Evolutionary conservation across 2,888 invertebrate species (phyloP).

Genomic region (Drosophila monieri): DNA sequence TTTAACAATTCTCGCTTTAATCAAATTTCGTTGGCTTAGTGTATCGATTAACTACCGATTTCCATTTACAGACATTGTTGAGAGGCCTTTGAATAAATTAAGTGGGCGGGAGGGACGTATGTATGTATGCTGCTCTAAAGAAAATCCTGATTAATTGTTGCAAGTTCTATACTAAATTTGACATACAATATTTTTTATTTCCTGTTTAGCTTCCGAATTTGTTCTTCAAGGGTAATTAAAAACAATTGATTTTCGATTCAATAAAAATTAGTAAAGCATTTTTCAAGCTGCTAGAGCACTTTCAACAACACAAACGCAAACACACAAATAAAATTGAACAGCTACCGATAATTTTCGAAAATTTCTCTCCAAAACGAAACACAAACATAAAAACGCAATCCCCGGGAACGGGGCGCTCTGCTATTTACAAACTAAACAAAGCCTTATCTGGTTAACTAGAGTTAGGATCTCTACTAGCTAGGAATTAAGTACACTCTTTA

Average conservation of each 20-base stretch:
- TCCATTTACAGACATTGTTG: conserved; percentile 32
- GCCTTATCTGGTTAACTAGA: conserved; percentile 65
- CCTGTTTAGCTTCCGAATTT: conserved; percentile 82
- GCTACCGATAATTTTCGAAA: conserved; percentile 30
- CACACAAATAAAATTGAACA: conserved; percentile 48
- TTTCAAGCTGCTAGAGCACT: conserved; percentile 56
- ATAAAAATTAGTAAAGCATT: conserved; percentile 72
- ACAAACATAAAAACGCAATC: conserved; percentile 69
- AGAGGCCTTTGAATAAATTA: conserved; percentile 35
- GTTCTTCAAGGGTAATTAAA: conserved; percentile 62
- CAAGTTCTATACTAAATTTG: conserved; percentile 58
- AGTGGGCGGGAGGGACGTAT: conserved; percentile 8
- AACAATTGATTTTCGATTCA: conserved; percentile 53
- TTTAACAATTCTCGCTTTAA: conserved; percentile 64
- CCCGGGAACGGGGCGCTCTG: conserved; percentile 45
- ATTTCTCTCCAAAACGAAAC: conserved; percentile 59
- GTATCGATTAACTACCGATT: conserved; percentile 13
- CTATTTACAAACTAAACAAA: conserved; percentile 77
- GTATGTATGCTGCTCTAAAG: conserved; percentile 22
- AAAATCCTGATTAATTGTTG: conserved; percentile 37
- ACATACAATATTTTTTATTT: conserved; percentile 54
- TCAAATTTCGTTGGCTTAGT: conserved; percentile 44
- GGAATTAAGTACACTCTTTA: conserved; percentile 65
- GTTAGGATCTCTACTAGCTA: conserved; percentile 36
- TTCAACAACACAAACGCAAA: conserved; percentile 63